These are phyloP conservation scores for Panthera tigris DNA, from an alignment of 2,113 vertebrate species.

Conservation along the genomic window DNA sequence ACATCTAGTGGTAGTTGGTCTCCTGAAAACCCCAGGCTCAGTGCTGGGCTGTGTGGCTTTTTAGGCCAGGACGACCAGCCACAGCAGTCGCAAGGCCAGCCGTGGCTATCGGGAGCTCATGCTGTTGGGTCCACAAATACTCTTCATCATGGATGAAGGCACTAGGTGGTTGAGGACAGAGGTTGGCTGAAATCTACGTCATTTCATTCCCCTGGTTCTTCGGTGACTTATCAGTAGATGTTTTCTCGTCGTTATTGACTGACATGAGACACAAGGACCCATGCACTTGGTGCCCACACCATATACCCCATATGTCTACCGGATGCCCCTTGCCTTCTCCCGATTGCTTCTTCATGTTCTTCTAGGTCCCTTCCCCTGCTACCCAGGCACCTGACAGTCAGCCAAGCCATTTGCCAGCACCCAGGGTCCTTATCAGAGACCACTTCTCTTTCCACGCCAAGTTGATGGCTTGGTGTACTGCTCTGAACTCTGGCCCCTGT, in stretches of 20 bases:
- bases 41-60: not conserved
- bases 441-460: not conserved
- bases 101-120: not conserved
- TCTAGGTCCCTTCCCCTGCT: not conserved
- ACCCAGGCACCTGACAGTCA: not conserved
- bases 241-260: not conserved
- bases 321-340: not conserved
- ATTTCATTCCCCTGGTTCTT: not conserved
- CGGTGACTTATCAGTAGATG: not conserved
- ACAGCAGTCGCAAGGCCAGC: not conserved
- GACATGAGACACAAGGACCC: not conserved
- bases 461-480: not conserved
- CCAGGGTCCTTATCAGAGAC: not conserved
- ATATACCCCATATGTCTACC: not conserved
- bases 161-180: not conserved
- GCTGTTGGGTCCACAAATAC: not conserved
- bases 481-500: not conserved
- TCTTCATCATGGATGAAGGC: not conserved
- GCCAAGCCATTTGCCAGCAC: not conserved
- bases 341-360: not conserved
- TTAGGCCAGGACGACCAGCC: not conserved
- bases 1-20: not conserved
- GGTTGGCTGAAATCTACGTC: not conserved
- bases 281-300: not conserved
- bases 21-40: not conserved